Percentiles rank a stretch among this genome's conserved stretches.
These are phyloP conservation scores for Sesamia inferens DNA, from an alignment of 2,888 invertebrate species.

Conservation along the genomic window DNA sequence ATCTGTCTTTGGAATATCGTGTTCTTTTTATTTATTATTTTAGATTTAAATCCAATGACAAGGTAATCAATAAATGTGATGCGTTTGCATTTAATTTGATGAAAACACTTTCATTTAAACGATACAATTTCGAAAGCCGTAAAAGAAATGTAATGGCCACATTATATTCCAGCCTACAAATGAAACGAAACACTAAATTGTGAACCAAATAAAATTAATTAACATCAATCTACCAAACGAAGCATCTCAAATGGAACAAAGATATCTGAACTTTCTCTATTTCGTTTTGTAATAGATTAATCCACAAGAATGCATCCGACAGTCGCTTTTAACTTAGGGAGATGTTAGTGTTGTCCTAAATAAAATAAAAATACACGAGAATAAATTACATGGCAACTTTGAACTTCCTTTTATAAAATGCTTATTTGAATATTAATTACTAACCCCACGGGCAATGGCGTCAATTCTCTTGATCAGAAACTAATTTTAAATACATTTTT, in stretches of 20 bases:
- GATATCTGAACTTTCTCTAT: constrained; percentile 34
- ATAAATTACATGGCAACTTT: constrained; percentile 35
- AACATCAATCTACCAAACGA: constrained; percentile 18
- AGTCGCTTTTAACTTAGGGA: constrained; percentile 55
- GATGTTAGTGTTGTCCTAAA: constrained; percentile 36
- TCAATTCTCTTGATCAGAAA: no score
- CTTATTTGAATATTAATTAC: constrained; percentile 7
- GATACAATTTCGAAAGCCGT: constrained; percentile 26
- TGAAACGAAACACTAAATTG: constrained; percentile 26
- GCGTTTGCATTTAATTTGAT: constrained; percentile 8
- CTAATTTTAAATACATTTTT: no score
- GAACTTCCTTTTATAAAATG: constrained; percentile 21
- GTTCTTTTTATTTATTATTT: neutral
- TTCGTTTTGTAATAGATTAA: constrained; percentile 39
- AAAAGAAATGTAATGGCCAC: constrained; percentile 10
- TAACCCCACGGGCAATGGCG: neutral
- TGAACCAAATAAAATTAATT: constrained; percentile 39
- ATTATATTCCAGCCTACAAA: constrained; percentile 24
- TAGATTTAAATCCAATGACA: neutral
- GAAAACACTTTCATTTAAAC: constrained; percentile 22
- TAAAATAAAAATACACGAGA: constrained; percentile 28
- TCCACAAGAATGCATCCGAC: constrained; percentile 49
- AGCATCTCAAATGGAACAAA: constrained; percentile 25
- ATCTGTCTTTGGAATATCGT: neutral
- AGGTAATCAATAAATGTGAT: neutral